Evolutionary conservation across 2,113 vertebrate genomes (phyloP).

Genomic region (Emydocephalus ijimae): DNA sequence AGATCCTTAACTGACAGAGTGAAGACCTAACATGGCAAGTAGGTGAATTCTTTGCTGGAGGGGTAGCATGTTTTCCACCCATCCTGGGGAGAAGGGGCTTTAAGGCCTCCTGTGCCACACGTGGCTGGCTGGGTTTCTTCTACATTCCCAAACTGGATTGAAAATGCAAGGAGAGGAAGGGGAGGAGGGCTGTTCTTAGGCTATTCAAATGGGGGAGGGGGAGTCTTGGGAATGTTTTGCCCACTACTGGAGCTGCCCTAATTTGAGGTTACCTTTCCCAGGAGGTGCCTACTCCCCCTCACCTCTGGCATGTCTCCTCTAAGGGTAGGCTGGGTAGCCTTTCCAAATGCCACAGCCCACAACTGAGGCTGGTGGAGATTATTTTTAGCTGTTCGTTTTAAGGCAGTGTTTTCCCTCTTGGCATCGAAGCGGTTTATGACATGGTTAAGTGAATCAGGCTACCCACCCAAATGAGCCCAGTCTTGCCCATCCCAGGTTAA

Average conservation of each 20-base stretch:
- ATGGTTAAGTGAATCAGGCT: not conserved
- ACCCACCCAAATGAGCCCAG: not conserved
- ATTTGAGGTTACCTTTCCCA: not conserved
- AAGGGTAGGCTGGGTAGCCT: not conserved
- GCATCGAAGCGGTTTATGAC: not conserved
- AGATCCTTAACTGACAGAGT: slow-evolving; percentile 23
- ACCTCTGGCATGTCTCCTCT: not conserved
- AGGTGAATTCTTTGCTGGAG: slow-evolving; percentile 43
- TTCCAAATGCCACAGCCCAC: not conserved
- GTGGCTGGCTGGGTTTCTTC: not conserved
- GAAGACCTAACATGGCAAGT: slow-evolving; percentile 70
- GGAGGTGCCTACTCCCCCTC: not conserved
- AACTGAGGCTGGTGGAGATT: not conserved
- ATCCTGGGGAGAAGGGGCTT: not conserved
- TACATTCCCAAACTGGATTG: not conserved
- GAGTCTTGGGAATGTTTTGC: too few relatives aligned
- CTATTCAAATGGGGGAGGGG: not conserved
- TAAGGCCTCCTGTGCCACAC: not conserved
- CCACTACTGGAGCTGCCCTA: not conserved
- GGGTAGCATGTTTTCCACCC: not conserved
- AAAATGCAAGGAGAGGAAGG: not conserved
- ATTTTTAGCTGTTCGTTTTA: not conserved
- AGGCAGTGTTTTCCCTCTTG: not conserved
- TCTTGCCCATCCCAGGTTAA: not conserved
- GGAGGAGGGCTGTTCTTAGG: not conserved